Base-by-base conservation (phyloP, 2,113 vertebrate species). In the Phalacrocorax brasilianus region DNA sequence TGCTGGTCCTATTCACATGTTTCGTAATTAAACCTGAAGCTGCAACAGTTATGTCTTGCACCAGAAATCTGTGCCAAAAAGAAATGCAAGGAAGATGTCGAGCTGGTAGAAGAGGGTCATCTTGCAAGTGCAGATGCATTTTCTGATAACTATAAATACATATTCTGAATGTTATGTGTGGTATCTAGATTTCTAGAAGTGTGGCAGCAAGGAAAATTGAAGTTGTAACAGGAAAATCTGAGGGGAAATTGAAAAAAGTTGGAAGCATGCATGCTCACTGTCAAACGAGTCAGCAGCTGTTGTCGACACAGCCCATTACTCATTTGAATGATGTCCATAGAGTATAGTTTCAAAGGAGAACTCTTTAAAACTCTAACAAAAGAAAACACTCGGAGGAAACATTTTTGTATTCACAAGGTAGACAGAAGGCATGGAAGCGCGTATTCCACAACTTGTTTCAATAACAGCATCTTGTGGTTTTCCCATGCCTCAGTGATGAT, bases 1-100 rank as follows among this genome's bases (percentile, higher is more conserved):
- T 0, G 0, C 55, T 79, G 18, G 5, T 61, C 49, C 4, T 73
- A 28, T 44, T 89, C 40, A 10, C 4, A 8, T 24, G 4, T 61
- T 72, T 52, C 55, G 38, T 33, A 93, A 45, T 73, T 30, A 55
- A 76, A 66, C 5, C 4, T 68, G n/a, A 90, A 88, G 16, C 35
- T 75, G 18, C 6, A 72, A 40, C 4, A 35, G 49, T 56, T 80
- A 45, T 3, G 9, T 42, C 15, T 68, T 82, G 15, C 49, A 73
- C 14, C 35, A 92, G 78, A 62, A 76, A 76, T 38, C 45, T 77
- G 6, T 42, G 26, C 23, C 21, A 73, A 52, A 72, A 62, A 76
- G 14, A 89, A 91, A 65, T 8, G 7, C 24, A 68, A 30, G 44
- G 6, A 85, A 70, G 18, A 50, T n/a, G 9, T 6, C 2, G 3